phyloP scores from a whole-genome alignment of 2,113 vertebrate species.

The Coreoperca whiteheadi region DNA sequence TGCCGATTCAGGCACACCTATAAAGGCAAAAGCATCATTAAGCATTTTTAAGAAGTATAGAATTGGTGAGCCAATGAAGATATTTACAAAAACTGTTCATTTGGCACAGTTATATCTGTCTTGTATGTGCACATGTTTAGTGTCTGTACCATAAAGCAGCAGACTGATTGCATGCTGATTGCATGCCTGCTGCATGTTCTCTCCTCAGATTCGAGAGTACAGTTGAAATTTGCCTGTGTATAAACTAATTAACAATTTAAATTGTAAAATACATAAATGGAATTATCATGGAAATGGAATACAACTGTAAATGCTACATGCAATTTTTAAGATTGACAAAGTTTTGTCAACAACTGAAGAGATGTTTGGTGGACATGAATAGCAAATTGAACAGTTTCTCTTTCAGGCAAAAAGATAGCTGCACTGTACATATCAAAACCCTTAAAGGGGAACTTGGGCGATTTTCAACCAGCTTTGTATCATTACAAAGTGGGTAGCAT shows the following conservation, averaged over 20 bases:
- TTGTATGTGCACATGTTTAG: background rate
- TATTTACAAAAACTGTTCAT: background rate
- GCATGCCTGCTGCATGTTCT: background rate
- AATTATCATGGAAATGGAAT: background rate
- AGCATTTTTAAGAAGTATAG: slow-evolving; percentile 7
- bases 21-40: slow-evolving; percentile 30
- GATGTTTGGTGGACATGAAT: slow-evolving; percentile 1
- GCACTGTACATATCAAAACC: background rate
- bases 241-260: background rate
- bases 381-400: background rate
- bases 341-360: background rate
- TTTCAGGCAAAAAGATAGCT: background rate
- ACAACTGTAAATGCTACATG: background rate
- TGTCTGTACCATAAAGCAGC: background rate
- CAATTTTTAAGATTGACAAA: background rate
- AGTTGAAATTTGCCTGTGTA: background rate
- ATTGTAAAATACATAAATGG: background rate
- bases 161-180: background rate
- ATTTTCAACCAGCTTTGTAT: no score
- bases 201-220: background rate
- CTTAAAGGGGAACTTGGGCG: background rate
- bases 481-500: no score
- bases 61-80: slow-evolving; percentile 21
- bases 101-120: background rate
- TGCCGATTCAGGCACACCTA: slow-evolving; percentile 95